These are phyloP conservation scores for Danio jaintianensis DNA, from an alignment of 2,797 vertebrate species.

Conservation along the genomic window DNA sequence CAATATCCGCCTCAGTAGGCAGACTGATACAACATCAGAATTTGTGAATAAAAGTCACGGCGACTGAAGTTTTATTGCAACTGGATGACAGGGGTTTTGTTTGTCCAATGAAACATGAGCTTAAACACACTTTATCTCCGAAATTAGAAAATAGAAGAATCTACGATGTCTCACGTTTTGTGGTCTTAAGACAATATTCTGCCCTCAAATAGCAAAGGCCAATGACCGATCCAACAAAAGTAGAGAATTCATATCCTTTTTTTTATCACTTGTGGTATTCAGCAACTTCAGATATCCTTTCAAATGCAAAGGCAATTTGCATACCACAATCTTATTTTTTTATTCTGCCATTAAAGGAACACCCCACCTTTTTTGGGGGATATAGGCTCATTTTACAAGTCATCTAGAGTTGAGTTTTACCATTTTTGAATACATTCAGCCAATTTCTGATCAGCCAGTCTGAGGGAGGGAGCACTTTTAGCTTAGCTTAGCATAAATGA, in stretches of 20 bases:
- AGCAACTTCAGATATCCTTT: background rate
- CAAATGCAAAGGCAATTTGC: background rate
- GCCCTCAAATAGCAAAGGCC: slow-evolving; percentile 7
- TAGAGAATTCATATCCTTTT: slow-evolving; percentile 26
- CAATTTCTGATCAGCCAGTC: too few species aligned
- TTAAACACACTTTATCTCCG: slow-evolving; percentile 41
- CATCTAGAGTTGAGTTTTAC: too few species aligned
- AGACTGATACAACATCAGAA: slow-evolving; percentile 34
- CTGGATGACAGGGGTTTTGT: background rate
- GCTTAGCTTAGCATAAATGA: too few species aligned
- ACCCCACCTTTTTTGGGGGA: too few species aligned
- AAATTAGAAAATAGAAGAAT: slow-evolving; percentile 30
- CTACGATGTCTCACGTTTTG: slow-evolving; percentile 19
- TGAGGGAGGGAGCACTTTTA: too few species aligned
- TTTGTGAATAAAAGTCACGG: slow-evolving; percentile 25
- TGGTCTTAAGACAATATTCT: slow-evolving; percentile 36
- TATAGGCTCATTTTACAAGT: too few species aligned
- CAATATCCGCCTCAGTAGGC: slow-evolving; percentile 48
- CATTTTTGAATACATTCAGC: too few species aligned
- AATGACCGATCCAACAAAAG: slow-evolving; percentile 26
- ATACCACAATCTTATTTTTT: background rate
- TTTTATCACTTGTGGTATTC: slow-evolving; percentile 25
- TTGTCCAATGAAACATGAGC: slow-evolving; percentile 32
- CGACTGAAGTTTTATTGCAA: slow-evolving; percentile 30
- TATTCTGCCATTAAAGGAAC: too few species aligned